Percentiles rank a stretch among this genome's conserved stretches.
phyloP scores from a whole-genome alignment of 1,140 invertebrate genomes.

The Pachypsylla venusta region DNA sequence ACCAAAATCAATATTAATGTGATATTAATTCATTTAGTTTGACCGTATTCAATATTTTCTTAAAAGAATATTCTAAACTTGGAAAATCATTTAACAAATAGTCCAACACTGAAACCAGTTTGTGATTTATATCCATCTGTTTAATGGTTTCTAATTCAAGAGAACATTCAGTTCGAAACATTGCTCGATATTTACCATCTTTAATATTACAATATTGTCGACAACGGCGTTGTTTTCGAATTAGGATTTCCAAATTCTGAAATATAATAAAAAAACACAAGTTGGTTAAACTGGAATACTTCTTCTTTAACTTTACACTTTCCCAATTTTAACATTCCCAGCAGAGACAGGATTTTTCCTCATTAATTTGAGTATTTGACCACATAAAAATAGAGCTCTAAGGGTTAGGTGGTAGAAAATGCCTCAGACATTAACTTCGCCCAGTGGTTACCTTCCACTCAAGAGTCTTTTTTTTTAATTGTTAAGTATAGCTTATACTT shows the following conservation, averaged over 20 bases:
- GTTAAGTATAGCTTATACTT: no score
- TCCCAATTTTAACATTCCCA: no score
- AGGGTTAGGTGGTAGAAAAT: no score
- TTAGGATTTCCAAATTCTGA: conserved; percentile 42
- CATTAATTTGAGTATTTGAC: no score
- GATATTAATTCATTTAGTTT: background rate
- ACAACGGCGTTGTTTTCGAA: conserved; percentile 42
- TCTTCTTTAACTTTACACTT: no score
- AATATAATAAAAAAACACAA: no score
- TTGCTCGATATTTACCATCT: conserved; percentile 32
- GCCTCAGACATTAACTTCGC: no score
- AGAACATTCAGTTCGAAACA: conserved; percentile 32
- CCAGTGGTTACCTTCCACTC: no score
- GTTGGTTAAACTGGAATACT: no score
- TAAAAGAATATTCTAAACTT: conserved; percentile 12
- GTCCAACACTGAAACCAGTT: conserved; percentile 37
- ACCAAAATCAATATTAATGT: background rate
- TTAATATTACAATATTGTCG: conserved; percentile 38
- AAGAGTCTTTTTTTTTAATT: no score
- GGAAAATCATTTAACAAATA: conserved; percentile 41
- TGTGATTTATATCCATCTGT: conserved; percentile 34
- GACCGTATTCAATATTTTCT: conserved; percentile 7
- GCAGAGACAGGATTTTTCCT: no score
- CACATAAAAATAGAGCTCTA: no score
- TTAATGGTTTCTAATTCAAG: conserved; percentile 34